A percentile compares a stretch with the other conserved stretches of the same genome.
Conservation (phyloP, 2,113 vertebrate genomes). For the Holacanthus passer region DNA sequence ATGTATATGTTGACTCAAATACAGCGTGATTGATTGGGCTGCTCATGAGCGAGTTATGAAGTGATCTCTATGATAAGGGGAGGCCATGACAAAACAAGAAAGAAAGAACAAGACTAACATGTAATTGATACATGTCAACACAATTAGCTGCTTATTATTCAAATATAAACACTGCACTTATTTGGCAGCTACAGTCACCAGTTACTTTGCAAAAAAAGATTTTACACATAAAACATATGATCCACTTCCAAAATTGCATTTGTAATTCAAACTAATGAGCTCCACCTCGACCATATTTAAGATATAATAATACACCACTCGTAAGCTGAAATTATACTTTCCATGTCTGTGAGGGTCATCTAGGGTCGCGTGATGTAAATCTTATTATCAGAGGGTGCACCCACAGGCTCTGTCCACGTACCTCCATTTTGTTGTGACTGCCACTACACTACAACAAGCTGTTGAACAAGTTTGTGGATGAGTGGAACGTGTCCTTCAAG, state of each 20-base stretch:
- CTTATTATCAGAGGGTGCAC: too few species aligned
- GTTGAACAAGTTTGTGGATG: too few species aligned
- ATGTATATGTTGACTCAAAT: conserved; percentile 37
- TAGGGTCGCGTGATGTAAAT: too few species aligned
- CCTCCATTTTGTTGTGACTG: too few species aligned
- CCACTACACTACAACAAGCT: too few species aligned
- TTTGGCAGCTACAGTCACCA: not conserved
- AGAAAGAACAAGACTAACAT: not conserved
- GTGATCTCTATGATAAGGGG: not conserved
- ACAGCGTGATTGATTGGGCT: conserved; percentile 32
- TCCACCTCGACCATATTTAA: too few species aligned
- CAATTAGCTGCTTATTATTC: not conserved
- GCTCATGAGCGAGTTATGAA: conserved; percentile 7
- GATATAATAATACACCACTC: too few species aligned
- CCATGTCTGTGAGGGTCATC: too few species aligned
- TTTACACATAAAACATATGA: not conserved
- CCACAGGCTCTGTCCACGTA: too few species aligned
- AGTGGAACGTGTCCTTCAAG: too few species aligned
- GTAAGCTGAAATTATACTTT: too few species aligned
- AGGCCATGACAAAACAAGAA: not conserved
- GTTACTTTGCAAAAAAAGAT: not conserved
- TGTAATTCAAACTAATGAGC: not conserved
- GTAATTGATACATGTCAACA: not conserved
- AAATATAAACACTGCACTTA: not conserved
- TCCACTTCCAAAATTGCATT: not conserved